phyloP scores from a whole-genome alignment of 2,888 invertebrate species.

The Protophormia terraenovae region DNA sequence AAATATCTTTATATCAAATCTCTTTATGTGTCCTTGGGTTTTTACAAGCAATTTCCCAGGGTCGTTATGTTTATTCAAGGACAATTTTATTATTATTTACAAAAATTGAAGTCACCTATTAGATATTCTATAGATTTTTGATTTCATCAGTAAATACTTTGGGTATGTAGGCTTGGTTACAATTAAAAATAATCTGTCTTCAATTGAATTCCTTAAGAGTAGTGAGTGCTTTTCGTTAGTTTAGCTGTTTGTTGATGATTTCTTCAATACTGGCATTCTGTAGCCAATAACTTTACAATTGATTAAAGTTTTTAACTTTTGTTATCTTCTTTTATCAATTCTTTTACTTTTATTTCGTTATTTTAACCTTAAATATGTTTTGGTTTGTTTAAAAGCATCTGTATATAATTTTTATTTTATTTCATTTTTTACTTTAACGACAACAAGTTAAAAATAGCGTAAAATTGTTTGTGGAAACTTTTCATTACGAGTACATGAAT shows the following conservation, averaged over 20 bases:
- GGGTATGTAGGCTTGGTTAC: not conserved
- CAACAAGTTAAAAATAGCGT: slow-evolving; percentile 54
- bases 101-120: slow-evolving; percentile 31
- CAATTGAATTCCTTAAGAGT: no score
- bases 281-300: slow-evolving; percentile 35
- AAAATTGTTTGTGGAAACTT: slow-evolving; percentile 50
- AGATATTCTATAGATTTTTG: slow-evolving; percentile 34
- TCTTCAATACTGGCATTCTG: not conserved
- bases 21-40: slow-evolving; percentile 32
- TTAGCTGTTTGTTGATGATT: no score
- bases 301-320: slow-evolving; percentile 41
- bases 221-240: not conserved
- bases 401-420: slow-evolving; percentile 35
- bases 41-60: slow-evolving; percentile 47
- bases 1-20: slow-evolving; percentile 7
- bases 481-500: slow-evolving; percentile 22
- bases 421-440: not conserved
- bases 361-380: slow-evolving; percentile 30
- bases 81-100: slow-evolving; percentile 1
- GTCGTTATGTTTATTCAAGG: slow-evolving; percentile 33
- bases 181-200: no score
- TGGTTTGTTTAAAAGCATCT: slow-evolving; percentile 36
- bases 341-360: not conserved
- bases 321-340: not conserved
- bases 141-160: not conserved